These are phyloP conservation scores for Polyodon spathula DNA, from an alignment of 2,113 vertebrate genomes.

Conservation along the genomic window DNA sequence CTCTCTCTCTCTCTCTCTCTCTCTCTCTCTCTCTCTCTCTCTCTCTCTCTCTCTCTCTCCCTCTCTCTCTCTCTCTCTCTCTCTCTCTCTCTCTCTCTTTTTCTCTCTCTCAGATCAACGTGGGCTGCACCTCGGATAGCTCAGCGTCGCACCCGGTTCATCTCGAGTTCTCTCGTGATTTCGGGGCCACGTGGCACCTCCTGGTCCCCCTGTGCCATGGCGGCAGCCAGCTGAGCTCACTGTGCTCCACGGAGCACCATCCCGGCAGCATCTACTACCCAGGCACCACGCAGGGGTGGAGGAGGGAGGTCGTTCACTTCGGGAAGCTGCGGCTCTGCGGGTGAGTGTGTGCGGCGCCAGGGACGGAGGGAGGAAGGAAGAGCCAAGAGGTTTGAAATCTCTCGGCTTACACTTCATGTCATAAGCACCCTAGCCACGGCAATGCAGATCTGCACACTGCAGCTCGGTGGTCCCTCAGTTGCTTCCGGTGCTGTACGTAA, in stretches of 20 bases:
- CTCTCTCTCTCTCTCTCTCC: neutral
- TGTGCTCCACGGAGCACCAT: constrained; percentile 92
- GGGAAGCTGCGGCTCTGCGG: constrained; percentile 89
- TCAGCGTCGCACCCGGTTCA: constrained; percentile 75
- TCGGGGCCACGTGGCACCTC: constrained; percentile 91
- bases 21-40: neutral
- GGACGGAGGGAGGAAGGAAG: no score
- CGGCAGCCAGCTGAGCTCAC: constrained; percentile 73
- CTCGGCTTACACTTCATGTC: no score
- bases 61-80: neutral
- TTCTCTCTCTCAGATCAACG: constrained; percentile 70
- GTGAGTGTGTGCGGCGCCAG: constrained; percentile 53
- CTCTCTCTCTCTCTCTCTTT: neutral
- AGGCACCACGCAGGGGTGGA: constrained; percentile 88
- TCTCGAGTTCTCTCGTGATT: constrained; percentile 89
- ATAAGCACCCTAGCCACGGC: no score
- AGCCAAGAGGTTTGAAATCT: no score
- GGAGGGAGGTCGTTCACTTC: constrained; percentile 84
- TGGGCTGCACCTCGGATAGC: constrained; percentile 89
- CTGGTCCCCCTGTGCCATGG: constrained; percentile 88
- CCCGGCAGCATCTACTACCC: constrained; percentile 88
- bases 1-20: constrained; percentile 11
- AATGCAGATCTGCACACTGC: no score
- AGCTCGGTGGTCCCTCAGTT: no score
- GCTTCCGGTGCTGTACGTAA: no score